Evolutionary conservation across 2,888 invertebrate genomes (phyloP).

Genomic region (Drosophila nr. fundita): DNA sequence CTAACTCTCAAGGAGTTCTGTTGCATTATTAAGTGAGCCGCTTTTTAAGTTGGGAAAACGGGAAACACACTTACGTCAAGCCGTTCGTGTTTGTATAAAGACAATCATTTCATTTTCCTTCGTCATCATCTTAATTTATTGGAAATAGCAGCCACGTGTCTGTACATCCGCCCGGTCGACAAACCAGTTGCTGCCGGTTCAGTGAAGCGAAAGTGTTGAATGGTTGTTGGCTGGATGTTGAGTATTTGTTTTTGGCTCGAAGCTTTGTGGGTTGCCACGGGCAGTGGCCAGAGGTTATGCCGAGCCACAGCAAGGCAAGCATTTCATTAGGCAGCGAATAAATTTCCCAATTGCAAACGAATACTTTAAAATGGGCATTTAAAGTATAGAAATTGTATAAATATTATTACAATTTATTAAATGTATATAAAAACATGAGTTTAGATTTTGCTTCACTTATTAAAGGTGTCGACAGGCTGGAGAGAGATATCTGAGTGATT

Average conservation of each 20-base stretch:
- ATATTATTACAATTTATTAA: not conserved
- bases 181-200: constrained; percentile 15
- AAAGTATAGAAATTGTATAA: not conserved
- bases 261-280: not conserved
- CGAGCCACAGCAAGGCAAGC: constrained; percentile 6
- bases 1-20: not conserved
- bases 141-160: constrained; percentile 39
- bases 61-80: not conserved
- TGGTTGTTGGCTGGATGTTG: constrained; percentile 7
- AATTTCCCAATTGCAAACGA: not conserved
- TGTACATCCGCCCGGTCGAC: not conserved
- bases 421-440: not conserved
- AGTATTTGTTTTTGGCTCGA: constrained; percentile 8
- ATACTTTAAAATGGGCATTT: constrained; percentile 3
- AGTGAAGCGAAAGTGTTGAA: constrained; percentile 23
- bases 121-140: constrained; percentile 12
- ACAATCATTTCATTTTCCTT: constrained; percentile 8
- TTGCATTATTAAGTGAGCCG: constrained; percentile 2
- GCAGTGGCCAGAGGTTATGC: not conserved
- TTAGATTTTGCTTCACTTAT: not conserved
- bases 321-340: constrained; percentile 10
- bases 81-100: not conserved
- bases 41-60: not conserved
- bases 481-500: not conserved
- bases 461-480: not conserved